These are phyloP conservation scores for Plectropomus leopardus DNA, from an alignment of 2,113 vertebrate species.

Conservation along the genomic window DNA sequence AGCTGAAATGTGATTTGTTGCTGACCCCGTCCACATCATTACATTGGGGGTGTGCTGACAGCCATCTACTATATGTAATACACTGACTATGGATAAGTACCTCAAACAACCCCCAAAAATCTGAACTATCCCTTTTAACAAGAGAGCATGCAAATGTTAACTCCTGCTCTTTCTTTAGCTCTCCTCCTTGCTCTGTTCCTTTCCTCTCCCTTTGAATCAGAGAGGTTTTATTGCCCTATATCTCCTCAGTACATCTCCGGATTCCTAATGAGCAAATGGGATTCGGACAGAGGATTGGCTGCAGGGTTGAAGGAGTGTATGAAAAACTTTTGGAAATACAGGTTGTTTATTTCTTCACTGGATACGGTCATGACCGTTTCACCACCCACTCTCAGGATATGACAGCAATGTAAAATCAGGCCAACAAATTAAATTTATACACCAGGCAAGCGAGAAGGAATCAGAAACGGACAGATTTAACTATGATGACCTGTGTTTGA, in stretches of 20 bases:
- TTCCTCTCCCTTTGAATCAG: no score
- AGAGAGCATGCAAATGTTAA: background rate
- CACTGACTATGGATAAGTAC: no score
- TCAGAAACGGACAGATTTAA: conserved; percentile 28
- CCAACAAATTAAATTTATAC: conserved; percentile 3
- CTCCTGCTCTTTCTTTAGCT: background rate
- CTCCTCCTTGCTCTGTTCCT: no score
- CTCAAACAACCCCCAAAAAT: no score
- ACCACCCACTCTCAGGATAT: conserved; percentile 17
- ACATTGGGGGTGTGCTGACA: no score
- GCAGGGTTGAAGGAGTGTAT: background rate
- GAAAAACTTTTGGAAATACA: conserved; percentile 7
- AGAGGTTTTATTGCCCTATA: no score
- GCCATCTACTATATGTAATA: no score
- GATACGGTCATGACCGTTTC: conserved; percentile 9
- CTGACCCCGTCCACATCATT: no score
- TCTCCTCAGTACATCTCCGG: no score
- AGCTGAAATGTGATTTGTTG: no score
- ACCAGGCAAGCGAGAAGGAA: background rate
- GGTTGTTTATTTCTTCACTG: conserved; percentile 7
- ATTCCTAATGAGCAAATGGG: no score
- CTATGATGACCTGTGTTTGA: conserved; percentile 35
- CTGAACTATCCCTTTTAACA: background rate
- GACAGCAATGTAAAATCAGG: conserved; percentile 5
- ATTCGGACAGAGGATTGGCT: no score